Base-by-base conservation (phyloP, 2,797 vertebrate genomes). In the Anguilla anguilla region DNA sequence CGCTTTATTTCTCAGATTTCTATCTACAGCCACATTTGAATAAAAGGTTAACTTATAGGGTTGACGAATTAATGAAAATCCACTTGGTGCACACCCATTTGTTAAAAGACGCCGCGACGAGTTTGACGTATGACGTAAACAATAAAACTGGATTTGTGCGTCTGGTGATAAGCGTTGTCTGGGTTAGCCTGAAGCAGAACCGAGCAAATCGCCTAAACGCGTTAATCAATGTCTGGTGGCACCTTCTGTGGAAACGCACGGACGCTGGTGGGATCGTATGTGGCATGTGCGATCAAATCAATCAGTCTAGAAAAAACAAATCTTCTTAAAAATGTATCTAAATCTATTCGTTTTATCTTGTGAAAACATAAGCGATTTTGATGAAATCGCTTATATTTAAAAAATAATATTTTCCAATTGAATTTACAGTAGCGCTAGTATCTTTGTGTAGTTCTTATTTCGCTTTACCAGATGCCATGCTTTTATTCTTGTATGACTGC, bases 121-220 rank as follows among this genome's bases (percentile, higher is more conserved):
- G 88, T 89, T 91, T 92, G 90, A 88, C 82, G 77, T 91, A 85
- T 93, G 89, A 86, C 88, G 89, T 91, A 87, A 19, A 95, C 91
- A 93, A 91, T 87, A 77, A 35, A 57, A 7, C 6, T 9, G 53
- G 87, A 89, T 92, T 93, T 94, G 91, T 92, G 87, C 22, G 87
- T 86, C 55, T 77, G 84, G 67, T 90, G 89, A 88, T 86, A 69
- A 88, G 84, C 87, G 82, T 84, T 84, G 87, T 84, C 85, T 55
- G 85, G 88, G 88, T 88, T 84, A 55, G 83, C 88, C 88, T 74
- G 61, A 64, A 89, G 89, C 83, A 57, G 72, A 7, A 31, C 25
- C 89, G 86, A 93, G 93, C 87, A 93, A 87, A 93, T 94, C 94
- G 92, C 94, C 88, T 87, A 67, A 82, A 61, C 5, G 15, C n/a